These are phyloP conservation scores for Napeogenes inachia DNA, from an alignment of 2,888 invertebrate species.

Conservation along the genomic window DNA sequence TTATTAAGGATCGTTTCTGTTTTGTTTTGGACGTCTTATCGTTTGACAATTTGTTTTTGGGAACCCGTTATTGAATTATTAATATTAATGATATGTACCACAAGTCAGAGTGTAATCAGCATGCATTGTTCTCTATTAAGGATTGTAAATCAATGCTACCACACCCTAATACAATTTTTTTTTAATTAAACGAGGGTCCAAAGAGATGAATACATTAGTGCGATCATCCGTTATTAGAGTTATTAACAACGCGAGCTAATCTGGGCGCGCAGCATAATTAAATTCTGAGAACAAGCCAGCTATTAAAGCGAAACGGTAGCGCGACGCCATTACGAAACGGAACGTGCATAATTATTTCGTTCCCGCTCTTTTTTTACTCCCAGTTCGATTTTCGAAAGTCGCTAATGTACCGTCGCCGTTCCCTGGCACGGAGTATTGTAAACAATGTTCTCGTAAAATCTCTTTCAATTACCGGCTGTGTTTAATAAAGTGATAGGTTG, in stretches of 20 bases:
- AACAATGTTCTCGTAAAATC: slow-evolving; percentile 75
- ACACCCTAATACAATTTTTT: background rate
- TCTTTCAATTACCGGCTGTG: slow-evolving; percentile 63
- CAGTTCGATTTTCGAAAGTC: slow-evolving; percentile 69
- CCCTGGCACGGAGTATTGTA: slow-evolving; percentile 67
- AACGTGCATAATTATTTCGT: slow-evolving; percentile 78
- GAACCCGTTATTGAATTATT: slow-evolving; percentile 64
- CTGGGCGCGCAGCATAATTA: slow-evolving; percentile 71
- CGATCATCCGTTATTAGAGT: slow-evolving; percentile 71
- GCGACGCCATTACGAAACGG: slow-evolving; percentile 74
- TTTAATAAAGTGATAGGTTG: slow-evolving; percentile 63
- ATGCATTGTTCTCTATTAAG: background rate
- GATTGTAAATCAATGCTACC: background rate
- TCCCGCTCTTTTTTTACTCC: slow-evolving; percentile 67
- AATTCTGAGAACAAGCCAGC: slow-evolving; percentile 75
- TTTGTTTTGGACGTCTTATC: slow-evolving; percentile 72
- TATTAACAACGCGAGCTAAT: slow-evolving; percentile 75
- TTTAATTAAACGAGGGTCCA: slow-evolving; percentile 12
- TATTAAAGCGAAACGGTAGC: slow-evolving; percentile 76
- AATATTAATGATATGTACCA: slow-evolving; percentile 19
- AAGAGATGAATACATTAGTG: slow-evolving; percentile 31
- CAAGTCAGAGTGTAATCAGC: slow-evolving; percentile 9
- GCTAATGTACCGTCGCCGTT: slow-evolving; percentile 69
- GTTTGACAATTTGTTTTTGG: slow-evolving; percentile 74
- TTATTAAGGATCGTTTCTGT: slow-evolving; percentile 70